phyloP scores from a whole-genome alignment of 2,888 invertebrate genomes.

The Linnaemya vulpina region DNA sequence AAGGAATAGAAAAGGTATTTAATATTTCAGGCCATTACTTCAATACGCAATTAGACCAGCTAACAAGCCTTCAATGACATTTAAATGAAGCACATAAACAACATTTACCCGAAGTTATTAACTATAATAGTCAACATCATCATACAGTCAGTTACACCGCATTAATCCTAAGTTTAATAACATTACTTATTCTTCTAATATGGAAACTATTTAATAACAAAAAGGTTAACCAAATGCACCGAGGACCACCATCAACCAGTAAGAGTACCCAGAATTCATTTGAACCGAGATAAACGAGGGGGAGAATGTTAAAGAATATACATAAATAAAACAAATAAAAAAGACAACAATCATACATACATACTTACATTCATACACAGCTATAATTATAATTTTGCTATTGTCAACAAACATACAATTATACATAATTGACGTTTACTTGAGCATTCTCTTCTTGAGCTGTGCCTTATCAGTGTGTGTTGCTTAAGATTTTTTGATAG shows the following conservation, averaged over 20 bases:
- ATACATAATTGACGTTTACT: no score
- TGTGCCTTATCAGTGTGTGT: no score
- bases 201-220: background rate
- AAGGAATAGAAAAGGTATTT: no score
- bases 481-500: background rate
- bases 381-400: no score
- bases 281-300: background rate
- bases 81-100: constrained; percentile 2
- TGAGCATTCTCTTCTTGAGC: no score
- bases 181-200: constrained; percentile 5
- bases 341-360: no score
- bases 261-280: background rate
- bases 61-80: constrained; percentile 2
- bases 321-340: no score
- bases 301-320: constrained; percentile 2
- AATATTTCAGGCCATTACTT: background rate
- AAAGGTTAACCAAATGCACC: background rate
- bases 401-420: no score
- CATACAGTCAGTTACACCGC: background rate
- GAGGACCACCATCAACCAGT: background rate
- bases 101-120: constrained; percentile 1
- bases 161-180: background rate
- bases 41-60: constrained; percentile 1
- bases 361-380: no score
- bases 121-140: background rate